Evolutionary conservation across 2,888 invertebrate species (phyloP), one percentile per base, ranked within the genome.

Genomic region (Panopea generosa): DNA sequence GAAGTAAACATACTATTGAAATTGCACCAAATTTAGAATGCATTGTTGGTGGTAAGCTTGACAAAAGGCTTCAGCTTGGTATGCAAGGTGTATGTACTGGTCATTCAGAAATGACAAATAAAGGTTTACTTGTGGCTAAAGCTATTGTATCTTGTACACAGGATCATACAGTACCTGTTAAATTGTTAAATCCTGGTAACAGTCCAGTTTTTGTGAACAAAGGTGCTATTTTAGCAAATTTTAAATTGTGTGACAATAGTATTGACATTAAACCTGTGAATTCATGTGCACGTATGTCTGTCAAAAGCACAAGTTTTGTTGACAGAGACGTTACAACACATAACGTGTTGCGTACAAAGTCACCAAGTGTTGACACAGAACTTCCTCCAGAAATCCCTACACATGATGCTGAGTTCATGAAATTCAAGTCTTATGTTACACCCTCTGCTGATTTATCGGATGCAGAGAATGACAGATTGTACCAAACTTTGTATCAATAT

Each of bases 71-170:
- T 7, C 18, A 6, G 9, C 20, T 65, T 6, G 78, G 68, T 38
- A 43, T 62, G 45, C 78, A 74, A 43, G 74, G 71, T 55, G 27
- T 78, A 22, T 69, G 62, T 52, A 26, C 55, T 33, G 52, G 47
- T 43, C 61, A 63, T 55, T 29, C 40, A 14, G 55, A 68, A 62
- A 24, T 62, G 7, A n/a, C 20, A 2, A 55, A 62, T 33, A 68
- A 65, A 53, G 70, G 74, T 20, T 29, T 79, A 4, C 16, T 75
- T 4, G 68, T 79, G 16, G 62, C 72, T 27, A 67, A 59, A 57
- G 26, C 27, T 20, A 14, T 61, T 4, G 68, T 68, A 38, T 59
- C 68, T 7, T 68, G 68, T 52, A 24, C 9, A 9, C n/a, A 11
- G 2, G 62, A 70, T 38, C 62, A 43, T 38, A 16, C 47, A 56